These are phyloP conservation scores for Misgurnus anguillicaudatus DNA, from an alignment of 2,113 vertebrate genomes.

Conservation along the genomic window DNA sequence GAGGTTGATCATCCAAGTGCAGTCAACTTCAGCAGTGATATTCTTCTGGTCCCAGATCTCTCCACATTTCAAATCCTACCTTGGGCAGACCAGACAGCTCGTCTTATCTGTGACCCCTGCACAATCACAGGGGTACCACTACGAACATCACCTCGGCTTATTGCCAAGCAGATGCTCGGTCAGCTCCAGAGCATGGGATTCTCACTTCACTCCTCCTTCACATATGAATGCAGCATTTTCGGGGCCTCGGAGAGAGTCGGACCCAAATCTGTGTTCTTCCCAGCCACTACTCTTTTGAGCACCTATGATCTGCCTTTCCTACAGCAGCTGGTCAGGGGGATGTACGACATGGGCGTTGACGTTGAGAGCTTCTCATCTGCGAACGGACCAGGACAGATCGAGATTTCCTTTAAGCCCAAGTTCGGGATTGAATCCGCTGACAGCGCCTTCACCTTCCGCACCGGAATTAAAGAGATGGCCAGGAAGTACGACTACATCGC, in stretches of 20 bases:
- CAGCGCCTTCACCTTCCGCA: slow-evolving; percentile 90
- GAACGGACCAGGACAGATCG: slow-evolving; percentile 88
- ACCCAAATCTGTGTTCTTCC: slow-evolving; percentile 86
- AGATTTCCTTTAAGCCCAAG: slow-evolving; percentile 85
- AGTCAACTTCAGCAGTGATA: slow-evolving; percentile 85
- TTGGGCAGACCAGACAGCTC: slow-evolving; percentile 86
- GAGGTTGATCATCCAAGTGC: slow-evolving; percentile 83
- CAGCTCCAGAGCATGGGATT: slow-evolving; percentile 85
- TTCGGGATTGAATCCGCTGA: slow-evolving; percentile 88
- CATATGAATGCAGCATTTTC: slow-evolving; percentile 90
- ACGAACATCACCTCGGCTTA: slow-evolving; percentile 84
- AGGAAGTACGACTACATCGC: slow-evolving; percentile 87
- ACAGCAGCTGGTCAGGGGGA: slow-evolving; percentile 88
- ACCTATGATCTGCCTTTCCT: slow-evolving; percentile 88
- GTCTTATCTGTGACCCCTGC: slow-evolving; percentile 92
- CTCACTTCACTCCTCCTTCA: slow-evolving; percentile 84
- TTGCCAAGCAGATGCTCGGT: slow-evolving; percentile 84
- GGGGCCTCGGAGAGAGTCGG: slow-evolving; percentile 82
- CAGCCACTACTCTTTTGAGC: slow-evolving; percentile 83
- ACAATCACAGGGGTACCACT: slow-evolving; percentile 81
- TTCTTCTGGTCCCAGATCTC: slow-evolving; percentile 89
- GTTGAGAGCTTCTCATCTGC: slow-evolving; percentile 91
- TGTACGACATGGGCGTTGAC: slow-evolving; percentile 87
- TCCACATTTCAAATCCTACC: slow-evolving; percentile 84
- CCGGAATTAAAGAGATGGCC: slow-evolving; percentile 91